Base-by-base conservation (phyloP, 2,888 invertebrate genomes). In the Acanthosoma haemorrhoidale region DNA sequence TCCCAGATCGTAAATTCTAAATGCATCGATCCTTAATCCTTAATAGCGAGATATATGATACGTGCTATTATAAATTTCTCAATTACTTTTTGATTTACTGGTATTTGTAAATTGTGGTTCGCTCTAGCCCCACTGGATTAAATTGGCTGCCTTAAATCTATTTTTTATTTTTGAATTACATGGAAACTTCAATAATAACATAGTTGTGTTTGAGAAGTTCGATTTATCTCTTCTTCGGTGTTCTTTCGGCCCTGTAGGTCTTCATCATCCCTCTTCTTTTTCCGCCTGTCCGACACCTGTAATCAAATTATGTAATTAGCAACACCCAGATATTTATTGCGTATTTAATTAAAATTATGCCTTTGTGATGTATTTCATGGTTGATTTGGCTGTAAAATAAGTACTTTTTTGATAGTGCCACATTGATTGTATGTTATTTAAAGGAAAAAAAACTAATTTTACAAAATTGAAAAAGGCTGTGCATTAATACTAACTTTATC, bases 21-120 rank as follows among this genome's bases (percentile, higher is more conserved):
- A 38, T 61, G 13, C 36, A 38, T 13, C n/a, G 36, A 61, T 61
- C 18, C 36, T 36, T 36, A 61, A 34, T 21, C 34, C 61, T 61
- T 61, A 61, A 61, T 61, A 61, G 21, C 61, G 61, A 61, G 61
- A 61, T 61, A 21, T 38, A 38, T 61, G 61, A 61, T 61, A 18
- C 6, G 36, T 36, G 25, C n/a, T 61, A 59, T 38, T 16, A 61
- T 25, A 51, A 15, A 61, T 61, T 61, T 61, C 61, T 61, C 38
- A 61, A 61, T 61, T 61, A 61, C 25, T 61, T 36, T 32, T 36
- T 61, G 38, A 61, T 61, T 61, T 61, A 61, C 21, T 15, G 11
- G 5, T 18, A 3, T 13, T 3, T 1, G 18, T 61, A 36, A 36
- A 61, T 61, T 61, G 36, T 21, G 36, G 5, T 16, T 36, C 16